Evolutionary conservation across 2,888 invertebrate genomes (phyloP), one percentile per base, ranked within the genome.

Genomic region (Harpagoxenus sublaevis): DNA sequence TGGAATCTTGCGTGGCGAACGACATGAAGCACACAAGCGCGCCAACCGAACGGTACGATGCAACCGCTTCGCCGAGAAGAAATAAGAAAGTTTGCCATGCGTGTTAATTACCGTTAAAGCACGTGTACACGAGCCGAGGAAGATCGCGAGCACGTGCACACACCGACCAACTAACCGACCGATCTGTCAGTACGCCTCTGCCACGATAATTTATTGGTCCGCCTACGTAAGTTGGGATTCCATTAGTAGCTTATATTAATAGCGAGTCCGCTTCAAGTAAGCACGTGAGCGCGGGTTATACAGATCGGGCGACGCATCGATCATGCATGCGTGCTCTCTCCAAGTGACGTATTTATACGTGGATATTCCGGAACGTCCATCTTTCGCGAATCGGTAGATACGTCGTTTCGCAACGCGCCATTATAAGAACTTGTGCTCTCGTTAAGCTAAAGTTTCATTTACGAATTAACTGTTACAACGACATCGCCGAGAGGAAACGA

Each of bases 171-270:
- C 65, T 55, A 35, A 71, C 74, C 60, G 35, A 75, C n/a, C 82
- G 66, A 89, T 78, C 86, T 85, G 88, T 85, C 86, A 83, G 88
- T 84, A 71, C 60, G 90, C 88, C 90, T 88, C 89, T 88, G 87
- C 88, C 86, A 48, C 66, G 71, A 83, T 93, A 92, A 93, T 93
- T 92, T 92, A 93, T 93, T 89, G 91, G 88, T 88, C 88, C 92
- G 92, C 93, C 92, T 91, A 92, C 92, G 90, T 90, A 89, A 90
- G 91, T 89, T 88, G 87, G 77, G 90, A 92, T 92, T 92, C 92
- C 92, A 93, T 92, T 93, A 93, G 93, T 89, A 91, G 91, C 92
- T 92, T 94, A 94, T 94, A 94, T 93, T 93, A 93, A 93, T 93
- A 91, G 90, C 87, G 84, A 75, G 70, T 77, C 86, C 75, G 62